A percentile compares a stretch with the other conserved stretches of the same genome.
These are phyloP conservation scores for Chloroceryle aenea DNA, from an alignment of 2,113 vertebrate species.

Conservation along the genomic window DNA sequence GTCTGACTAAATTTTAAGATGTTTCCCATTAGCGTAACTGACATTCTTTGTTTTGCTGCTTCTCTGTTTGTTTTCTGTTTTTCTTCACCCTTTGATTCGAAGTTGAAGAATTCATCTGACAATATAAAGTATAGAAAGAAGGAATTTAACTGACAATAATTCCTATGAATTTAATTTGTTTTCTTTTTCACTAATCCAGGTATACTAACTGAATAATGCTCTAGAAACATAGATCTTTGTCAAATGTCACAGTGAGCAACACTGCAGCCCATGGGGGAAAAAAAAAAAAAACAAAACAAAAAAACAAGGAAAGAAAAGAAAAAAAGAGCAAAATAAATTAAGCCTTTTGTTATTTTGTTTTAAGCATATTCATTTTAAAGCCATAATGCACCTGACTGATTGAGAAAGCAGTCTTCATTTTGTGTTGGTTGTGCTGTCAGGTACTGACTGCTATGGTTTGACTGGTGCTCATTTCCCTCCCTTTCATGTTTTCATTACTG, in stretches of 20 bases:
- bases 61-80: neutral
- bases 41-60: slow-evolving; percentile 12
- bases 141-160: slow-evolving; percentile 51
- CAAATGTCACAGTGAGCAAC: neutral
- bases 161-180: slow-evolving; percentile 33
- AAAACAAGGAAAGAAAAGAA: too few relatives aligned
- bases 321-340: neutral
- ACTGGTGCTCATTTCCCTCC: neutral
- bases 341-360: slow-evolving; percentile 40
- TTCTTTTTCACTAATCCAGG: slow-evolving; percentile 59
- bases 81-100: slow-evolving; percentile 42
- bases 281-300: neutral
- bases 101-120: slow-evolving; percentile 38
- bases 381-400: neutral
- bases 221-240: slow-evolving; percentile 28
- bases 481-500: neutral
- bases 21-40: neutral
- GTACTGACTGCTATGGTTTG: neutral
- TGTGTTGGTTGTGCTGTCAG: neutral
- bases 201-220: slow-evolving; percentile 37
- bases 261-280: neutral
- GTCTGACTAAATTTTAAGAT: slow-evolving; percentile 11
- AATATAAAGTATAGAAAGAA: slow-evolving; percentile 37
- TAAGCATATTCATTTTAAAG: neutral
- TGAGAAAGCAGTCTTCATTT: neutral